A percentile compares a stretch with the other conserved stretches of the same genome.
These are phyloP conservation scores for Rhyzopertha dominica DNA, from an alignment of 1,140 invertebrate genomes.

Conservation along the genomic window DNA sequence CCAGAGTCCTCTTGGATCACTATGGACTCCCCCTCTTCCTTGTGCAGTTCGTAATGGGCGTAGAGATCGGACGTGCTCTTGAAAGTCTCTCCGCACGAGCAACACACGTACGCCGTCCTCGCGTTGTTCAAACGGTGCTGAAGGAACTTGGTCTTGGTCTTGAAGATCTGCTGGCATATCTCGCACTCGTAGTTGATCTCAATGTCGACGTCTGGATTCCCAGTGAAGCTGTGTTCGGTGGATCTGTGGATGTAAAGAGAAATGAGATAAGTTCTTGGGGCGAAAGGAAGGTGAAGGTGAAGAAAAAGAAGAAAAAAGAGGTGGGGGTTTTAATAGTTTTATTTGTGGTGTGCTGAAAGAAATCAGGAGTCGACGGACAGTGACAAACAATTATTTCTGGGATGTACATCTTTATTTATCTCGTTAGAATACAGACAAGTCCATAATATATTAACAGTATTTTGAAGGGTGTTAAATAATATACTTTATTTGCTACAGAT, in stretches of 20 bases:
- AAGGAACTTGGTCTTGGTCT: conserved; percentile 31
- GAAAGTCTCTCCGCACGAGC: conserved; percentile 33
- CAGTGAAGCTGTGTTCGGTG: not conserved
- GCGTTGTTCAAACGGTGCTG: conserved; percentile 33
- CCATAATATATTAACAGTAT: too few species aligned
- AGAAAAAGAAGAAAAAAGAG: too few species aligned
- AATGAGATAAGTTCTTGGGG: conserved; percentile 2
- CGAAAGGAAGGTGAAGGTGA: conserved; percentile 5
- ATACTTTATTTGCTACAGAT: too few species aligned
- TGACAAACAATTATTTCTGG: too few species aligned
- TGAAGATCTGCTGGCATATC: conserved; percentile 28
- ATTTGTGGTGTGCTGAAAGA: too few species aligned
- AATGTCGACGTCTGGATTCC: not conserved
- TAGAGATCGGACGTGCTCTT: conserved; percentile 31
- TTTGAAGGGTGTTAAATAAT: too few species aligned
- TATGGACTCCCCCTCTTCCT: conserved; percentile 17
- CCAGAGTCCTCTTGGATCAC: conserved; percentile 9
- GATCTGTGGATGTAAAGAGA: conserved; percentile 6
- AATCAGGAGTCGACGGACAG: too few species aligned
- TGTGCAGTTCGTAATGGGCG: conserved; percentile 36
- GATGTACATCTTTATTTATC: too few species aligned
- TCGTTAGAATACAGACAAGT: too few species aligned
- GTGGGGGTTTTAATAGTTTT: too few species aligned
- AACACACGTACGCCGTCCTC: conserved; percentile 32
- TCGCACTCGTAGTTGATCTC: conserved; percentile 27